Evolutionary conservation across 1,140 invertebrate species (phyloP).

Genomic region (Drosophila arawakana): DNA sequence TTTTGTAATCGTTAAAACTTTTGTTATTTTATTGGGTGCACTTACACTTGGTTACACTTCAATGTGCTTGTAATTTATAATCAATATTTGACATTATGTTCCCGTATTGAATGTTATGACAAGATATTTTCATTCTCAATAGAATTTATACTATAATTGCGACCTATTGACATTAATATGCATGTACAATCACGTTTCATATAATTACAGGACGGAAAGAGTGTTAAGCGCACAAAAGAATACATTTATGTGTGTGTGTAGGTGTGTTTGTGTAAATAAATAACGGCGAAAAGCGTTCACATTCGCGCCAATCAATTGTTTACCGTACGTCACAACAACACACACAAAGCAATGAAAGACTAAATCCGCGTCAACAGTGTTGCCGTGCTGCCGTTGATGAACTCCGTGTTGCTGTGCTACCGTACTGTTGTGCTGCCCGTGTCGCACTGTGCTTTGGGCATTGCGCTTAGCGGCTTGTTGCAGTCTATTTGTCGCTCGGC

Average conservation of each 20-base stretch:
- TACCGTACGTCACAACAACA: constrained; percentile 42
- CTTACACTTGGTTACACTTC: neutral
- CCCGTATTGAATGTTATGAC: neutral
- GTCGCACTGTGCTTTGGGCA: constrained; percentile 8
- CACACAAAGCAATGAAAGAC: constrained; percentile 23
- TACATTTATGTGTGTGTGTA: too few species aligned
- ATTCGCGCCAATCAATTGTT: constrained; percentile 37
- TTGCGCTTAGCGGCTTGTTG: constrained; percentile 1
- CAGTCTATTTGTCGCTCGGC: constrained; percentile 19
- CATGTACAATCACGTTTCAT: neutral
- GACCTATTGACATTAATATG: constrained; percentile 14
- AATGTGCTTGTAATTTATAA: neutral
- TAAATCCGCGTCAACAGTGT: constrained; percentile 2
- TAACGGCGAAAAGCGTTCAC: constrained; percentile 19
- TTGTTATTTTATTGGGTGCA: neutral
- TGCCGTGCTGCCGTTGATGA: neutral
- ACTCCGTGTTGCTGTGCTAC: neutral
- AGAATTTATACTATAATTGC: constrained; percentile 5
- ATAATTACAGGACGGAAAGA: constrained; percentile 10
- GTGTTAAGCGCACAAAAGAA: constrained; percentile 7
- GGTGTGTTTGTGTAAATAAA: constrained; percentile 13
- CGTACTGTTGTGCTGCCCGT: neutral
- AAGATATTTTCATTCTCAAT: neutral
- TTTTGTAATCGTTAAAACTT: neutral
- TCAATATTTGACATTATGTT: constrained; percentile 8